phyloP scores from a whole-genome alignment of 2,888 invertebrate species.

The Dicyrtomina minuta region DNA sequence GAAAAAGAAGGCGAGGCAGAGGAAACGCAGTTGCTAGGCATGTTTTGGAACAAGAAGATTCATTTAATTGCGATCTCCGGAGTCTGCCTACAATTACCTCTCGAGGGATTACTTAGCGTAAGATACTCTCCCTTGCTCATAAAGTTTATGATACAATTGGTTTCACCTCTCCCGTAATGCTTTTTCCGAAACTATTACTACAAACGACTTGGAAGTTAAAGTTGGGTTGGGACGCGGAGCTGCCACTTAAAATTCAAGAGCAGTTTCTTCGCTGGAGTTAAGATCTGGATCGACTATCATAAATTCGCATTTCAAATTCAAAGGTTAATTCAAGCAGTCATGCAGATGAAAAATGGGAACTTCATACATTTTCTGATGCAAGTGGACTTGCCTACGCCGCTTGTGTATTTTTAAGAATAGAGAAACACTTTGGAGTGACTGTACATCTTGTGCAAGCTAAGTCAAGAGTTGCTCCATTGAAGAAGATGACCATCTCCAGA shows the following conservation, averaged over 20 bases:
- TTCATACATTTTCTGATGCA: slow-evolving; percentile 54
- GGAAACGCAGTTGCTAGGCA: slow-evolving; percentile 27
- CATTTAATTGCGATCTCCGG: slow-evolving; percentile 21
- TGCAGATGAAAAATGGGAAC: too few species aligned
- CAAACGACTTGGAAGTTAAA: slow-evolving; percentile 38
- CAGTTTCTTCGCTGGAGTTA: background rate
- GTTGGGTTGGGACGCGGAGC: slow-evolving; percentile 31
- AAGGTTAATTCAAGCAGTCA: too few species aligned
- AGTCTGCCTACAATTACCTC: too few species aligned
- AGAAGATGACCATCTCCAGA: slow-evolving; percentile 38
- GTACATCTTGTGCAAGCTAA: slow-evolving; percentile 53
- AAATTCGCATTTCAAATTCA: too few species aligned
- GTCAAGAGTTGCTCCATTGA: slow-evolving; percentile 53
- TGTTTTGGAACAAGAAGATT: slow-evolving; percentile 30
- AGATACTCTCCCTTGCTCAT: slow-evolving; percentile 27
- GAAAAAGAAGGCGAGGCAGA: too few species aligned
- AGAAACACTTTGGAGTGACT: slow-evolving; percentile 31
- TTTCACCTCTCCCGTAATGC: slow-evolving; percentile 13
- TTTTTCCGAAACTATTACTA: slow-evolving; percentile 35
- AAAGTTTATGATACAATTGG: slow-evolving; percentile 37
- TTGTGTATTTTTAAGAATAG: slow-evolving; percentile 47
- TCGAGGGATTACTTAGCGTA: slow-evolving; percentile 29
- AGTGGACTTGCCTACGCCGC: slow-evolving; percentile 53
- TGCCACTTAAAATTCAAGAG: slow-evolving; percentile 17
- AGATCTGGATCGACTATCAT: too few species aligned